Conservation (phyloP, 1,140 invertebrate genomes). For the Augochlora pura region DNA sequence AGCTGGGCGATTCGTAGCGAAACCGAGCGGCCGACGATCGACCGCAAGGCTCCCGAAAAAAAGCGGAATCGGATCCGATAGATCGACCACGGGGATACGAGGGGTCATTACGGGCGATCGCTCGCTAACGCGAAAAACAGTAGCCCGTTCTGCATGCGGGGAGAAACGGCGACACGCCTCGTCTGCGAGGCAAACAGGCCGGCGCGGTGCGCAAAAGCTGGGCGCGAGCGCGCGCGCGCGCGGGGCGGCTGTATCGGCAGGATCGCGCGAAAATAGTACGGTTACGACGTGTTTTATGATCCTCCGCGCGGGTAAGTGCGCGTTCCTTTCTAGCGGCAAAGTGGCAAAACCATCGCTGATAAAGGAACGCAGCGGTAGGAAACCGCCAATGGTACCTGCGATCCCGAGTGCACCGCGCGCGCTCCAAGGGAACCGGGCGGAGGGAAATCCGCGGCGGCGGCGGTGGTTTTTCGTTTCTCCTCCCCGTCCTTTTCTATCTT, state of each 20-base stretch:
- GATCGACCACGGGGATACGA: background rate
- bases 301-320: constrained; percentile 52
- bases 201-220: no score
- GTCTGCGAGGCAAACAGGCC: background rate
- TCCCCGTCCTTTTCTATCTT: constrained; percentile 19
- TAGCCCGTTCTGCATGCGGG: constrained; percentile 13
- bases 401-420: background rate
- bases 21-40: background rate
- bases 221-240: no score
- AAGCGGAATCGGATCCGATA: constrained; percentile 3
- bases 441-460: constrained; percentile 52
- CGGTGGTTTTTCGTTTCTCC: constrained; percentile 25
- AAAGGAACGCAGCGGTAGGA: constrained; percentile 58
- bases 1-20: no score
- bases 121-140: constrained; percentile 31
- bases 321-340: constrained; percentile 66
- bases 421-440: constrained; percentile 25
- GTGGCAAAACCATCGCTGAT: constrained; percentile 70
- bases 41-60: constrained; percentile 6
- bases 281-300: constrained; percentile 68
- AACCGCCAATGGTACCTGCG: constrained; percentile 39
- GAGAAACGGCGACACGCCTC: constrained; percentile 32
- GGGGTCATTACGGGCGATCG: background rate
- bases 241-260: constrained; percentile 12
- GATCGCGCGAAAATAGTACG: constrained; percentile 56